phyloP scores from a whole-genome alignment of 2,113 vertebrate genomes.

The Forbesichthys papilliferus region DNA sequence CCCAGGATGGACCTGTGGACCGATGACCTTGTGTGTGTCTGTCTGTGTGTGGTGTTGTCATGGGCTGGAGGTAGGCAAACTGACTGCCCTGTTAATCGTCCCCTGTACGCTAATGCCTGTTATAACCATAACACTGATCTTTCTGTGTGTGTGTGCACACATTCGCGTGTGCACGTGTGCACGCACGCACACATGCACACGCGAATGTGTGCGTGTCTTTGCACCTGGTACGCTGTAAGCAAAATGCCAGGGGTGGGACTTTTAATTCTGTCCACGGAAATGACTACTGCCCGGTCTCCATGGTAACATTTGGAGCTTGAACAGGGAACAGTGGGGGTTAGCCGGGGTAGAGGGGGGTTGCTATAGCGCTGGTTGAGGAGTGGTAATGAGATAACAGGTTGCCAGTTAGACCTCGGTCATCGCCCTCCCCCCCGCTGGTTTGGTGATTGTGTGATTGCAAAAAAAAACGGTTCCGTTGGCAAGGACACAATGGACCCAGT shows the following conservation, averaged over 20 bases:
- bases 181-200: neutral
- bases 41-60: no score
- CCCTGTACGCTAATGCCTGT: no score
- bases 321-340: constrained; percentile 2
- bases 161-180: neutral
- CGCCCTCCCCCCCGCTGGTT: neutral
- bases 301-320: constrained; percentile 48
- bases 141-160: neutral
- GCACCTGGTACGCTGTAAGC: neutral
- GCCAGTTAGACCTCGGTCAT: constrained; percentile 15
- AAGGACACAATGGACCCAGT: neutral
- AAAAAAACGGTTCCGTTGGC: neutral
- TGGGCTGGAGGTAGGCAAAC: no score
- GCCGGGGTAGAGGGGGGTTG: neutral
- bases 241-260: constrained; percentile 36
- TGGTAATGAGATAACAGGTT: constrained; percentile 23
- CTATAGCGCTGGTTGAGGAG: neutral
- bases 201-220: neutral
- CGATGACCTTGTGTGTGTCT: no score
- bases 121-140: no score
- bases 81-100: no score
- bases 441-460: neutral
- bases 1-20: no score
- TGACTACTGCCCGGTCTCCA: constrained; percentile 48
- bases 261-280: constrained; percentile 50